Evolutionary conservation across 2,797 vertebrate genomes (phyloP).

Genomic region (Dermochelys coriacea): DNA sequence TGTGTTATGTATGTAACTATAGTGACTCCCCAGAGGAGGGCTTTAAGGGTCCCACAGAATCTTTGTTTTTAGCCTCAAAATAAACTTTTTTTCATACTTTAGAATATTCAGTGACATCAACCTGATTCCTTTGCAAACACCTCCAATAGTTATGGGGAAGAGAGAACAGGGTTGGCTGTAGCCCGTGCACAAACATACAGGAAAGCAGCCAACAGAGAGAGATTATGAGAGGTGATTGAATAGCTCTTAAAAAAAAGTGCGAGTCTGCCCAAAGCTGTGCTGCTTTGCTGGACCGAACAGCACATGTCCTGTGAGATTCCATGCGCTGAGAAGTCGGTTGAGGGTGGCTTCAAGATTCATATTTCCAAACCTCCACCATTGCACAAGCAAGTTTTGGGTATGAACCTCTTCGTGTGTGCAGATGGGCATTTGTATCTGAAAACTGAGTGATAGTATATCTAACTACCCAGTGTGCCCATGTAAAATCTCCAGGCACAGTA

Average conservation of each 20-base stretch:
- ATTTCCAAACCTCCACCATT: rapidly evolving
- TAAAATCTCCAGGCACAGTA: background rate
- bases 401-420: background rate
- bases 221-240: rapidly evolving
- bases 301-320: rapidly evolving
- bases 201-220: rapidly evolving
- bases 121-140: background rate
- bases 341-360: background rate
- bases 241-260: background rate
- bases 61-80: background rate
- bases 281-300: background rate
- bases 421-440: rapidly evolving
- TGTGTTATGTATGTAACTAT: rapidly evolving
- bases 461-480: background rate
- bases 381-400: rapidly evolving
- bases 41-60: background rate
- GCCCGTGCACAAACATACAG: background rate
- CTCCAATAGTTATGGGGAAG: background rate
- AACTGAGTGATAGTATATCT: rapidly evolving
- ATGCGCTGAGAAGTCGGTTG: background rate
- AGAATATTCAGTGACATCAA: slow-evolving; percentile 5
- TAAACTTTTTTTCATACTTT: rapidly evolving
- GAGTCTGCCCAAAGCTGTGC: background rate
- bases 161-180: background rate
- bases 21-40: background rate